Base-by-base conservation (phyloP, 2,888 invertebrate species). In the Yponomeuta cagnagella region DNA sequence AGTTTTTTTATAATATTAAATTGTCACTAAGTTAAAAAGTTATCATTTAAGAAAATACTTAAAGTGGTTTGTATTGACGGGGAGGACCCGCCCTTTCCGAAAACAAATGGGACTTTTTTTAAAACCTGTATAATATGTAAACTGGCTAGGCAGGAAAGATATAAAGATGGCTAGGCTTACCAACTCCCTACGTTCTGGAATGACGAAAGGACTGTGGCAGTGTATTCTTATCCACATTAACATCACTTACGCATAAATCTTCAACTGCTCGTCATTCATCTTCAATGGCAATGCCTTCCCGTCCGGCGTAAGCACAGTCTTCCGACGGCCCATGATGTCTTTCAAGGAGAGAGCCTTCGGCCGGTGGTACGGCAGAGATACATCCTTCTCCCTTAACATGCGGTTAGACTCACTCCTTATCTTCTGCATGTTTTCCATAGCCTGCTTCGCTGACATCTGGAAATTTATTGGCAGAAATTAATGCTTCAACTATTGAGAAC, bases 401-500 rank as follows among this genome's bases (percentile, higher is more conserved):
- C 97, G 92, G 83, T 98, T 97, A 0, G 96, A 96, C 85, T 97
- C 97, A 83, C 97, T 96, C 79, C 95, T 95, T 74, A 98, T 96
- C 77, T 95, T 94, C 76, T 94, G 94, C 91, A 95, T 94, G 72
- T 95, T 95, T 77, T 95, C 93, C 78, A 94, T 92, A 48, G 95
- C 95, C 81, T 94, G 93, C 80, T 94, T 95, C 15, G 94, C 94
- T 15, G 95, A 94, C 86, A 94, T 94, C 94, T 95, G 76, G 12
- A 77, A 76, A 70, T 15, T 66, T 33, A 64, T 9, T 43, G 31
- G 10, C 5, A 69, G 3, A 31, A 43, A 43, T 43, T 6, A n/a
- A 30, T 23, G n/a, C 30, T 23, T 23, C 33, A 33, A 2, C 33
- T 5, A 33, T 33, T 33, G 23, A 23, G 23, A 23, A 23, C 23